Evolutionary conservation across 2,797 vertebrate species (phyloP).

Genomic region (Sebastes goodei): DNA sequence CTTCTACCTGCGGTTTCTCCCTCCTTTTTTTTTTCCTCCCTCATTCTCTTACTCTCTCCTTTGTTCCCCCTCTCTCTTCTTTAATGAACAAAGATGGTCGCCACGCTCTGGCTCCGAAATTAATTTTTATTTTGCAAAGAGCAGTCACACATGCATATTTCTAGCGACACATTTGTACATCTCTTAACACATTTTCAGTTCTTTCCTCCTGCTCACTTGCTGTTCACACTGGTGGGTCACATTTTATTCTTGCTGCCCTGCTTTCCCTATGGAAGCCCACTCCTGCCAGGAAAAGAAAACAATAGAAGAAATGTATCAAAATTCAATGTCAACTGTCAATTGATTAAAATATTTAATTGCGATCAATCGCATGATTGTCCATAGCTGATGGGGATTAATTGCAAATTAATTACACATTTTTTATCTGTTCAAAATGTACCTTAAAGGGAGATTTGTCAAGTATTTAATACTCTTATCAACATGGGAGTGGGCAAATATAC

Average conservation of each 20-base stretch:
- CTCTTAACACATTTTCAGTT: constrained; percentile 13
- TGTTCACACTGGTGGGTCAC: constrained; percentile 1
- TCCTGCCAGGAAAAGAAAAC: background rate
- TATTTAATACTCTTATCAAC: accelerated
- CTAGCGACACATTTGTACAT: constrained; percentile 11
- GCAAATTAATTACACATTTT: too few species aligned
- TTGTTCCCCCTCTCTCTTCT: constrained; percentile 49
- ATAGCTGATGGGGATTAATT: too few species aligned
- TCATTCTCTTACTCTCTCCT: constrained; percentile 46
- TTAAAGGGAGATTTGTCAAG: too few species aligned
- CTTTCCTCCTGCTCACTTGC: constrained; percentile 1
- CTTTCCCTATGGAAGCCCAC: background rate
- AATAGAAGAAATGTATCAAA: background rate
- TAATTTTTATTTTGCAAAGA: constrained; percentile 40
- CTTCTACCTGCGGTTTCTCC: constrained; percentile 83
- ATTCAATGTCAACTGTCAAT: too few species aligned
- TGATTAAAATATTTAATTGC: too few species aligned
- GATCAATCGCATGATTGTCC: too few species aligned
- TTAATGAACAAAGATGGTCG: constrained; percentile 65
- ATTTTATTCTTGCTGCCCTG: background rate
- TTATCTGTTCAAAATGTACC: too few species aligned
- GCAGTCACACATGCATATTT: constrained; percentile 10
- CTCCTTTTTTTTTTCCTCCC: constrained; percentile 46
- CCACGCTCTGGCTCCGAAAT: constrained; percentile 30
- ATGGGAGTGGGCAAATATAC: too few species aligned